Evolutionary conservation across 2,113 vertebrate genomes (phyloP).

Genomic region (Tragelaphus strepsiceros): DNA sequence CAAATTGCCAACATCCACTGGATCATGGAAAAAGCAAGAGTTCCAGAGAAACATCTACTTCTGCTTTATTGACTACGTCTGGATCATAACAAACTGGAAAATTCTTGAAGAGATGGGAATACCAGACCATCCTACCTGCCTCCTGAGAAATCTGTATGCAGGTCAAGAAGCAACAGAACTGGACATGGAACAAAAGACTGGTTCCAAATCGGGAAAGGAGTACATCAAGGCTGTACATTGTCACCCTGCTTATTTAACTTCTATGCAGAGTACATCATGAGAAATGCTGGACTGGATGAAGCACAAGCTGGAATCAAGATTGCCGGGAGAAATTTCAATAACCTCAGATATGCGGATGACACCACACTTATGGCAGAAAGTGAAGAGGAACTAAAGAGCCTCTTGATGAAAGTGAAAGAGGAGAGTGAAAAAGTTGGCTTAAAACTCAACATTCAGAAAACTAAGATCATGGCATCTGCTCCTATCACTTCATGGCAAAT

Average conservation of each 20-base stretch:
- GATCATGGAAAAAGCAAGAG: neutral
- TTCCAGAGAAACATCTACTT: neutral
- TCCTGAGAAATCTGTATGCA: neutral
- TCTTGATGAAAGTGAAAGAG: neutral
- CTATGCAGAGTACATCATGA: neutral
- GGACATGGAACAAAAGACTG: neutral
- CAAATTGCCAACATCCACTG: neutral
- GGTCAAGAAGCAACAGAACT: neutral
- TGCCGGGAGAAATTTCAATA: neutral
- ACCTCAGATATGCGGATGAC: neutral
- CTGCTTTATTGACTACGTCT: neutral
- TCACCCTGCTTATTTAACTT: neutral
- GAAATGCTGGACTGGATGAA: neutral
- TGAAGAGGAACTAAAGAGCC: neutral
- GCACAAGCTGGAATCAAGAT: neutral
- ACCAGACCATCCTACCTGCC: neutral
- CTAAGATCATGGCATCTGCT: neutral
- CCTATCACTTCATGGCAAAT: neutral
- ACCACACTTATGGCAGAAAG: neutral
- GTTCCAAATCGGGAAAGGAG: neutral
- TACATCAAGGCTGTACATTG: neutral
- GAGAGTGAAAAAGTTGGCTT: neutral
- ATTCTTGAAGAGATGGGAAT: neutral
- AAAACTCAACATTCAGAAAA: neutral
- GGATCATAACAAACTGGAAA: neutral